Evolutionary conservation across 2,888 invertebrate species (phyloP).

Genomic region (Lepidochrysops patricia): DNA sequence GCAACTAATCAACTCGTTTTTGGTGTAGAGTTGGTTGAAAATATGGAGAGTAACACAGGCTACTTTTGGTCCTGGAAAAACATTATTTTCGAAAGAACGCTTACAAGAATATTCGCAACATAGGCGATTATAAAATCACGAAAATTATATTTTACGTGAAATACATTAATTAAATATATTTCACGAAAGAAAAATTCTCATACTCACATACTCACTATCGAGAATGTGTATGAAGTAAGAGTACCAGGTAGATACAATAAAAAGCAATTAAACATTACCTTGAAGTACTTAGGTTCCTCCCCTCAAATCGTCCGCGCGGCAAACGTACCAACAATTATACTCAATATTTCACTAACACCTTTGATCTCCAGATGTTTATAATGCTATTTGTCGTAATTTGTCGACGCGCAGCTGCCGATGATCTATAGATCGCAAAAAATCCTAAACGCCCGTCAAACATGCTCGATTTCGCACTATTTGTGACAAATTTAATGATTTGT

Average conservation of each 20-base stretch:
- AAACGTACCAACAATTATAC: conserved; percentile 15
- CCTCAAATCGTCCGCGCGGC: not conserved
- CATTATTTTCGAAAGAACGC: too few relatives aligned
- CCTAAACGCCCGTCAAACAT: conserved; percentile 3
- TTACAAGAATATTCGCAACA: too few relatives aligned
- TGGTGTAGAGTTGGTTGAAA: too few relatives aligned
- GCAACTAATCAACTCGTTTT: too few relatives aligned
- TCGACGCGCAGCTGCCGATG: conserved; percentile 15
- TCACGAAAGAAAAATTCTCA: too few relatives aligned
- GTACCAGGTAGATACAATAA: too few relatives aligned
- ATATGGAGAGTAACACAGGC: too few relatives aligned
- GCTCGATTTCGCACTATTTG: conserved; percentile 19
- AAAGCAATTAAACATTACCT: not conserved
- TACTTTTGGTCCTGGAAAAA: too few relatives aligned
- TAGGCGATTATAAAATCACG: too few relatives aligned
- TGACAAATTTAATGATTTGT: conserved; percentile 19
- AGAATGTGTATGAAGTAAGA: not conserved
- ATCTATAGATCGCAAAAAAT: conserved; percentile 1
- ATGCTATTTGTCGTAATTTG: conserved; percentile 36
- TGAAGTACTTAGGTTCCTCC: not conserved
- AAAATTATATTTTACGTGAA: too few relatives aligned
- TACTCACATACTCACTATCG: not conserved
- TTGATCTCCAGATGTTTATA: conserved; percentile 28
- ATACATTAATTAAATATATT: too few relatives aligned
- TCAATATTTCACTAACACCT: conserved; percentile 11